These are phyloP conservation scores for Leptinotarsa rubiginosa DNA, from an alignment of 2,888 invertebrate genomes.

Conservation along the genomic window DNA sequence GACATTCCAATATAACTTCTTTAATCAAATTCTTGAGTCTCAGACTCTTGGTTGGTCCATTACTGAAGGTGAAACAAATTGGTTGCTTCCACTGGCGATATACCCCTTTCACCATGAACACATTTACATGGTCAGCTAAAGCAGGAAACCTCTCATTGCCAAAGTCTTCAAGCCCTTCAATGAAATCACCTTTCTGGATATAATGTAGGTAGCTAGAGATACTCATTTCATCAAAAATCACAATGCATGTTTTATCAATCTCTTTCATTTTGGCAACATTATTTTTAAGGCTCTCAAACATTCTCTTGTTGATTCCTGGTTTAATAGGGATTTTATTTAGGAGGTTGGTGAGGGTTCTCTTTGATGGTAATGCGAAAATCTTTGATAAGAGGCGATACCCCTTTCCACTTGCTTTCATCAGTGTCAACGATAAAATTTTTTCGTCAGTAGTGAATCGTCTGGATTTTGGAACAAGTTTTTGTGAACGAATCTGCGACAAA, in stretches of 20 bases:
- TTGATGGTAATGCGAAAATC: slow-evolving; percentile 14
- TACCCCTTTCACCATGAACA: slow-evolving; percentile 10
- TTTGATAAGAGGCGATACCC: slow-evolving; percentile 22
- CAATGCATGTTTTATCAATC: slow-evolving; percentile 20
- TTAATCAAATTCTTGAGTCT: slow-evolving; percentile 9
- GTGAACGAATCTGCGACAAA: slow-evolving; percentile 23
- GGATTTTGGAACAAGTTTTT: slow-evolving; percentile 19
- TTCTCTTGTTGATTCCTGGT: slow-evolving; percentile 4
- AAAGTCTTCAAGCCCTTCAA: slow-evolving; percentile 16
- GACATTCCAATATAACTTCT: slow-evolving; percentile 13
- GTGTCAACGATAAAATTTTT: slow-evolving; percentile 21
- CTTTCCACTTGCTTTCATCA: slow-evolving; percentile 17
- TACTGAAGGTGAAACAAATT: slow-evolving; percentile 5
- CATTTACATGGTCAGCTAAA: slow-evolving; percentile 17
- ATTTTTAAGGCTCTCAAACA: not conserved
- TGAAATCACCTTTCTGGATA: slow-evolving; percentile 6
- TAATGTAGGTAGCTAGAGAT: slow-evolving; percentile 19
- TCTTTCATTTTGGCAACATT: not conserved
- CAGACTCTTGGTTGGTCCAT: not conserved
- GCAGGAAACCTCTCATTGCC: not conserved
- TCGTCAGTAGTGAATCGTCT: slow-evolving; percentile 16
- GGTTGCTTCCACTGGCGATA: slow-evolving; percentile 17
- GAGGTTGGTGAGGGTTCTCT: slow-evolving; percentile 13
- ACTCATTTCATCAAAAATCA: slow-evolving; percentile 26
- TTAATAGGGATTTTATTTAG: slow-evolving; percentile 12